Evolutionary conservation across 2,888 invertebrate genomes (phyloP).

Genomic region (Lycia hirtaria): DNA sequence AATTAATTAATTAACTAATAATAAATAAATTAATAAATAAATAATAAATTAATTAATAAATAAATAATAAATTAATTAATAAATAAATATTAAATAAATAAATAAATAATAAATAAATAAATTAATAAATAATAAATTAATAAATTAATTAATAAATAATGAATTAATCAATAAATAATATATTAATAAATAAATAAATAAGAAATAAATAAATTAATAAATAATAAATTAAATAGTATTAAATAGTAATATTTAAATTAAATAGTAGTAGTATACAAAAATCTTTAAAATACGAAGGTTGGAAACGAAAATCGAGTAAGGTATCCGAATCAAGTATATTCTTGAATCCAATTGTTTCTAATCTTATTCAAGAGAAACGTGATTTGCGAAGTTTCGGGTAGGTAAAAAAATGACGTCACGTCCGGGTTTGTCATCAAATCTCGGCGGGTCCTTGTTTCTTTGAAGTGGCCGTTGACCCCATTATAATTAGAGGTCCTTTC

Average conservation of each 20-base stretch:
- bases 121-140: too few relatives aligned
- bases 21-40: too few relatives aligned
- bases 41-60: too few relatives aligned
- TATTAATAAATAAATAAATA: too few relatives aligned
- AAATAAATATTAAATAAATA: too few relatives aligned
- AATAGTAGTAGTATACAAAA: neutral
- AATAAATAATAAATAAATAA: too few relatives aligned
- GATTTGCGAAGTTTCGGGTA: constrained; percentile 26
- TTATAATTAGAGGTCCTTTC: constrained; percentile 39
- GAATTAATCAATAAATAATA: too few relatives aligned
- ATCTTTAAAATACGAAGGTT: neutral
- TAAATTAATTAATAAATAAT: too few relatives aligned
- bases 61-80: too few relatives aligned
- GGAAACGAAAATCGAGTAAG: neutral
- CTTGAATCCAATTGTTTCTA: constrained; percentile 11
- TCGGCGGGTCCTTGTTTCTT: constrained; percentile 27
- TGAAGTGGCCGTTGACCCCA: constrained; percentile 33
- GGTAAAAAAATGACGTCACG: constrained; percentile 38
- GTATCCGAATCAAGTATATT: neutral
- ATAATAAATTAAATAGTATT: neutral
- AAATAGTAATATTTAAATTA: neutral
- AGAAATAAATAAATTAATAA: too few relatives aligned
- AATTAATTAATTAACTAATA: too few relatives aligned
- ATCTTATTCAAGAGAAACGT: constrained; percentile 27
- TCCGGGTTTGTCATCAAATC: constrained; percentile 34